phyloP scores from a whole-genome alignment of 2,888 invertebrate genomes.

The Cyrtodaria siliqua region DNA sequence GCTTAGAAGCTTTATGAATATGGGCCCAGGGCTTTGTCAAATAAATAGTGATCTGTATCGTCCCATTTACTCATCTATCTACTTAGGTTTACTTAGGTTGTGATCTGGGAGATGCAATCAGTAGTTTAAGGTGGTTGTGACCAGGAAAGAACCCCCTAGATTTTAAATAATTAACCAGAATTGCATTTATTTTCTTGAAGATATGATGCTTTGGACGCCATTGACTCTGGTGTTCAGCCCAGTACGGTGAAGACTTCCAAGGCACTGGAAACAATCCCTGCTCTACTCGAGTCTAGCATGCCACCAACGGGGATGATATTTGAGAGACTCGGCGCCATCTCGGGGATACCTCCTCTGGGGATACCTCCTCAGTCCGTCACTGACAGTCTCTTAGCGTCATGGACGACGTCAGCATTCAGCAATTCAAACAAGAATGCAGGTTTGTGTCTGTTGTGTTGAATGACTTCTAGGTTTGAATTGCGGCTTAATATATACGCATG shows the following conservation, averaged over 20 bases:
- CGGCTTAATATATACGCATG: neutral
- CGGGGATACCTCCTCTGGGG: constrained; percentile 49
- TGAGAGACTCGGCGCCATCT: constrained; percentile 59
- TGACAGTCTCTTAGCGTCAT: constrained; percentile 62
- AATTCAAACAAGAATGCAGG: constrained; percentile 15
- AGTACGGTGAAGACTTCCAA: constrained; percentile 46
- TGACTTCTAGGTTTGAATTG: neutral
- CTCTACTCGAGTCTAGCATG: constrained; percentile 32
- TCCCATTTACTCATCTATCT: too few relatives aligned
- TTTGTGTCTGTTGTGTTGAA: neutral
- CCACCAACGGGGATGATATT: constrained; percentile 47
- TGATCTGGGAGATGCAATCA: too few relatives aligned
- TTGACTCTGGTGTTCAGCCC: constrained; percentile 24
- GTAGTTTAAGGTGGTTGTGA: too few relatives aligned
- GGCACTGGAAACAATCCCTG: constrained; percentile 49
- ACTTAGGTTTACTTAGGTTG: too few relatives aligned
- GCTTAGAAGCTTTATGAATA: too few relatives aligned
- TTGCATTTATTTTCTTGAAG: too few relatives aligned
- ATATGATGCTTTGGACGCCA: neutral
- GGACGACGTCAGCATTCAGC: constrained; percentile 44
- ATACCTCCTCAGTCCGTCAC: constrained; percentile 56
- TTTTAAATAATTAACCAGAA: too few relatives aligned
- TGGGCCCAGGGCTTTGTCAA: too few relatives aligned
- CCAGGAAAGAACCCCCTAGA: too few relatives aligned
- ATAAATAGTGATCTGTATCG: too few relatives aligned